Percentiles rank a stretch among this genome's conserved stretches.
Evolutionary conservation across 2,888 invertebrate species (phyloP).

Genomic region (Melitaea athalia): DNA sequence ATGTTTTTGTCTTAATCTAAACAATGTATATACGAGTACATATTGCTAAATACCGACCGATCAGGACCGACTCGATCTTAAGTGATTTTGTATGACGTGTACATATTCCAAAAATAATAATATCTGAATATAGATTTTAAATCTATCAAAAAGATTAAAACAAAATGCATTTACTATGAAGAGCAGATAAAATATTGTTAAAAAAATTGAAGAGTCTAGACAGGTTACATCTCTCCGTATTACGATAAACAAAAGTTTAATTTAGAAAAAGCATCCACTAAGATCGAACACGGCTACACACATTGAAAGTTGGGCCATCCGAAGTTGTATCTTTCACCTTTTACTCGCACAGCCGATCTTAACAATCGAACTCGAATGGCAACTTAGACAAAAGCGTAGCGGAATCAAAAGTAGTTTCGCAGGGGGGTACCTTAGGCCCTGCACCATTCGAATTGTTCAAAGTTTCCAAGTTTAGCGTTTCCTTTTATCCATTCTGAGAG

Average conservation of each 20-base stretch:
- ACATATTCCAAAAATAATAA: no score
- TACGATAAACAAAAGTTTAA: constrained; percentile 53
- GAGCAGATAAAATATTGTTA: neutral
- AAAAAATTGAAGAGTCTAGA: constrained; percentile 44
- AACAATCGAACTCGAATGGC: constrained; percentile 69
- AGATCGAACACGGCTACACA: constrained; percentile 43
- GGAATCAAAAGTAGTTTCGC: constrained; percentile 71
- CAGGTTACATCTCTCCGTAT: constrained; percentile 39
- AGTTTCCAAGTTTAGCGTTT: constrained; percentile 76
- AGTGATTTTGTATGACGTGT: no score
- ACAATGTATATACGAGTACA: no score
- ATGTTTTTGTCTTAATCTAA: no score
- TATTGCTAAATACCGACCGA: no score
- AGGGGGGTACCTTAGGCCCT: constrained; percentile 67
- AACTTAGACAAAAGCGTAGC: constrained; percentile 76
- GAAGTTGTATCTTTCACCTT: constrained; percentile 56
- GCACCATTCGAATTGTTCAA: constrained; percentile 69
- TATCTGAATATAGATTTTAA: neutral
- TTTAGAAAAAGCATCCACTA: constrained; percentile 56
- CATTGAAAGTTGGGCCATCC: constrained; percentile 49
- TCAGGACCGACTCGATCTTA: no score
- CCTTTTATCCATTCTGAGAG: constrained; percentile 73
- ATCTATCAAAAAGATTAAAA: neutral
- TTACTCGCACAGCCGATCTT: constrained; percentile 44
- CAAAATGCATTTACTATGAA: neutral